Evolutionary conservation across 2,888 invertebrate genomes (phyloP).

Genomic region (Dichetophora obliterata): DNA sequence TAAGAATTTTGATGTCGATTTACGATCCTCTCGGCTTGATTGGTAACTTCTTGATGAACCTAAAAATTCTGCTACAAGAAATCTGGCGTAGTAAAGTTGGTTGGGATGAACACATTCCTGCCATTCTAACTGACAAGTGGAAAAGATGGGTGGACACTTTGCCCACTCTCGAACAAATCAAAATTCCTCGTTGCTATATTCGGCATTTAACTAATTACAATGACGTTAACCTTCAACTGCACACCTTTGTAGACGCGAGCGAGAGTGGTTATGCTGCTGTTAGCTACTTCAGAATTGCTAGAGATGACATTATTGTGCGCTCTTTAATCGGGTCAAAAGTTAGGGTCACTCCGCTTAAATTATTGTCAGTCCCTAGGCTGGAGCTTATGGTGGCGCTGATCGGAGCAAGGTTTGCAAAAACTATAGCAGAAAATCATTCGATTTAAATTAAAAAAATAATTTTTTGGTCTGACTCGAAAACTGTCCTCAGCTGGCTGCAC

Average conservation of each 20-base stretch:
- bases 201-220: background rate
- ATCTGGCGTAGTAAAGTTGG: too few relatives aligned
- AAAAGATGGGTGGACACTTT: constrained; percentile 24
- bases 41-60: too few relatives aligned
- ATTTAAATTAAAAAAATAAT: background rate
- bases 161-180: background rate
- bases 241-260: too few relatives aligned
- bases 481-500: background rate
- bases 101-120: too few relatives aligned
- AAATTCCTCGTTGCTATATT: background rate
- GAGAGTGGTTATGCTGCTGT: background rate
- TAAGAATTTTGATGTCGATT: too few relatives aligned
- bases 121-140: too few relatives aligned
- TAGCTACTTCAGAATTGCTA: background rate
- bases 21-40: too few relatives aligned
- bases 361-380: background rate
- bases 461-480: constrained; percentile 1
- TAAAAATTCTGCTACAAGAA: too few relatives aligned
- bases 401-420: background rate
- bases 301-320: background rate
- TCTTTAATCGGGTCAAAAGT: background rate
- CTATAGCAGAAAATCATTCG: background rate
- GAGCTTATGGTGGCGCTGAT: background rate
- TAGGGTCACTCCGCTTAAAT: background rate
- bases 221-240: background rate